Conservation (phyloP, 1,140 invertebrate species). For the Uloborus diversus region DNA sequence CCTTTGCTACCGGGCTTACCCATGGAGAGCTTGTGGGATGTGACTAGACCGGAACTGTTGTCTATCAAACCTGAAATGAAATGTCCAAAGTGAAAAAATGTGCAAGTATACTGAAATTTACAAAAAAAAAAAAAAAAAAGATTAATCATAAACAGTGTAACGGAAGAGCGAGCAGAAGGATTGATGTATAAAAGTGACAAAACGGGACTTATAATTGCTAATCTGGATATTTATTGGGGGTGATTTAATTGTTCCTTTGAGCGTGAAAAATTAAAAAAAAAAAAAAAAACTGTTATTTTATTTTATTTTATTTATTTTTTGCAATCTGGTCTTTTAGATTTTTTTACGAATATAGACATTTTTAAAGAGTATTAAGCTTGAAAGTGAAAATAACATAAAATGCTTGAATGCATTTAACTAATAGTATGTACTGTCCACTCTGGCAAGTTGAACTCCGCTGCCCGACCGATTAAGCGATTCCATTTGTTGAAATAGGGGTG, state of each 20-base stretch:
- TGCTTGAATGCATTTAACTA: no score
- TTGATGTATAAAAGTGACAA: neutral
- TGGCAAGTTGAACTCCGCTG: no score
- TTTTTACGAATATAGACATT: no score
- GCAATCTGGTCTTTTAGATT: neutral
- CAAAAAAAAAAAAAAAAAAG: neutral
- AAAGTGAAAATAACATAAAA: no score
- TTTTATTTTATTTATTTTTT: neutral
- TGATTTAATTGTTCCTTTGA: neutral
- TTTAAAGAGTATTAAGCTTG: no score
- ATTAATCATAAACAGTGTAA: neutral
- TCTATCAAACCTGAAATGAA: constrained; percentile 27
- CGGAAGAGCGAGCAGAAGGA: neutral
- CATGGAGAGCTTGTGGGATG: constrained; percentile 45
- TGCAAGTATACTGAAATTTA: neutral
- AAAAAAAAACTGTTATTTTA: neutral
- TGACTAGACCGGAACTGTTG: constrained; percentile 19
- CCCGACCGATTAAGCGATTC: no score
- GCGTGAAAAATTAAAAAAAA: neutral
- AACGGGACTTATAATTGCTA: neutral
- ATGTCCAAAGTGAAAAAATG: neutral
- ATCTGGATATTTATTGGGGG: neutral
- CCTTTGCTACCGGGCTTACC: constrained; percentile 55
- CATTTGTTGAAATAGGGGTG: no score
- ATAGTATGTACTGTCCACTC: no score